Conservation (phyloP, 92 coral and sea anemone species). For the Heliopora coerulea region DNA sequence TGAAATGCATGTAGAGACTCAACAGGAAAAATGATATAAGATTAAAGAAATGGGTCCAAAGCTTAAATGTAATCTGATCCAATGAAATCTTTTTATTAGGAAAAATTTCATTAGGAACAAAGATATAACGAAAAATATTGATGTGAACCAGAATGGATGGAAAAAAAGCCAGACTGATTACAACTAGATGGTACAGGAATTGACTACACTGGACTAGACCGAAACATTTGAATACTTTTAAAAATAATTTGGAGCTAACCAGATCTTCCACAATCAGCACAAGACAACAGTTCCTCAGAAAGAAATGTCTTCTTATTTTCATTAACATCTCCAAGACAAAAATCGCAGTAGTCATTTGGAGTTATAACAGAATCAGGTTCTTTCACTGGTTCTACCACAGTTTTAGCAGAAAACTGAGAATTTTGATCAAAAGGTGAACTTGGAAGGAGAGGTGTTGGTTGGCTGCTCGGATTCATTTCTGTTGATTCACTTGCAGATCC, state of each 20-base stretch:
- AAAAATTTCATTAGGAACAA: no score
- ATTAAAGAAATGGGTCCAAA: no score
- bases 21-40: no score
- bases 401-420: constrained; percentile 60
- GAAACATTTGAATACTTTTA: no score
- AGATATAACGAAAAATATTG: no score
- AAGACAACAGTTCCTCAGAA: constrained; percentile 91
- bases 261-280: constrained; percentile 99
- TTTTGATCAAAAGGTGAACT: constrained; percentile 55
- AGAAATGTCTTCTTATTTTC: constrained; percentile 80
- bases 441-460: constrained; percentile 59
- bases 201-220: no score
- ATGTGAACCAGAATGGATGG: no score
- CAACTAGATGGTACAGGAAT: no score
- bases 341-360: constrained; percentile 95
- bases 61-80: no score
- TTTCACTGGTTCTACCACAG: constrained; percentile 57
- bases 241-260: no score
- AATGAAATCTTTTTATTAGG: no score
- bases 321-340: constrained; percentile 87
- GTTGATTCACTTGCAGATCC: constrained; percentile 33
- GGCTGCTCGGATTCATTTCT: constrained; percentile 57
- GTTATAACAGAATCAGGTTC: constrained; percentile 57
- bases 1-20: background rate
- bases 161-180: no score